phyloP scores from a whole-genome alignment of 2,113 vertebrate species.

The Tetraodon nigroviridis region DNA sequence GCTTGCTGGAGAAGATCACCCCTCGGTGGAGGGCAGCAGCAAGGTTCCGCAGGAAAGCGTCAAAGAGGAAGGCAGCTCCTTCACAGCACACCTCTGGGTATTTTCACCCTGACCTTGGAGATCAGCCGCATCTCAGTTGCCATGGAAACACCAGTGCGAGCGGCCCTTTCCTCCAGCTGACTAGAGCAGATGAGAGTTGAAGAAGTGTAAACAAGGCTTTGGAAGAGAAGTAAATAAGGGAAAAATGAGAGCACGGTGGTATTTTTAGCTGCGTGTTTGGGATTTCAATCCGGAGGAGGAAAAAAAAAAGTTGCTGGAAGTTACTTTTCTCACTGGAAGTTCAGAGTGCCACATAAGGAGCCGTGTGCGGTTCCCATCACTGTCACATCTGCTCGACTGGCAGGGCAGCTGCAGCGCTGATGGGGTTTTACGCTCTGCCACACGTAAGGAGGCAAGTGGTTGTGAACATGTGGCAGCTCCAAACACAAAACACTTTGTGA shows the following conservation, averaged over 20 bases:
- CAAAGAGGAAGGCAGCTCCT: conserved; percentile 56
- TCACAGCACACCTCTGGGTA: conserved; percentile 60
- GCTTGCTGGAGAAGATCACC: conserved; percentile 51
- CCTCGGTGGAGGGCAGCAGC: conserved; percentile 27
- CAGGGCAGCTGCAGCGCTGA: conserved; percentile 17
- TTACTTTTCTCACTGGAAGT: conserved; percentile 3
- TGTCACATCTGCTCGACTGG: conserved; percentile 11
- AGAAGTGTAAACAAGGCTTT: conserved; percentile 20
- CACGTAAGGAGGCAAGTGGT: conserved; percentile 16
- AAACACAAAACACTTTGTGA: too few species aligned
- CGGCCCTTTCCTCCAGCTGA: conserved; percentile 71
- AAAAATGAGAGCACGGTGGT: conserved; percentile 22
- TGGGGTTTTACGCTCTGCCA: conserved; percentile 34
- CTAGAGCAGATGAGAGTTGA: conserved; percentile 55
- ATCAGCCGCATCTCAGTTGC: conserved; percentile 72
- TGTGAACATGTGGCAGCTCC: too few species aligned
- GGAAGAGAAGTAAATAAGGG: conserved; percentile 27
- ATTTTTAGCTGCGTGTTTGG: conserved; percentile 37
- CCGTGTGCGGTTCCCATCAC: conserved; percentile 6
- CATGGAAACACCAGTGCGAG: conserved; percentile 81
- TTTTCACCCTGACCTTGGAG: conserved; percentile 79
- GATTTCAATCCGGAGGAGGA: conserved; percentile 17
- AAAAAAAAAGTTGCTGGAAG: neutral
- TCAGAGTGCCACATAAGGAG: conserved; percentile 17
- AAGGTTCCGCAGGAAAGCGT: conserved; percentile 70